Base-by-base conservation (phyloP, 2,888 invertebrate genomes). In the Melieria picta region DNA sequence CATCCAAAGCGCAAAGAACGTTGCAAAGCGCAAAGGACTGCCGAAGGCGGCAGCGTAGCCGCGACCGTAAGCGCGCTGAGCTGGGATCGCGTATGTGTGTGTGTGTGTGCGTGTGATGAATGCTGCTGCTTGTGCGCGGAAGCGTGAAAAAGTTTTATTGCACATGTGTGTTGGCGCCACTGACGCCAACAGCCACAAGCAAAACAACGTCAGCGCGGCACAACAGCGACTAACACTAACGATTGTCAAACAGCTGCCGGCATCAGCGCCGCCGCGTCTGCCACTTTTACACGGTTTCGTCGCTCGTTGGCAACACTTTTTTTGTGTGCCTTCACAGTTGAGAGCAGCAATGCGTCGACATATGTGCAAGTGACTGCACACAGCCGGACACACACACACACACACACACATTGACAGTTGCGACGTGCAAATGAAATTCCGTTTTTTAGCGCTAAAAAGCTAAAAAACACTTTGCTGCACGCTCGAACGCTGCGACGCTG, bases 21-120 rank as follows among this genome's bases (percentile, higher is more conserved):
- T 30, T 30, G 30, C 30, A 30, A 30, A 30, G 30, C 30, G 30
- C 30, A 30, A 30, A 30, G 30, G 30, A 46, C 61, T 11, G 61
- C 61, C 81, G 81, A 82, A 81, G 81, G 73, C 81, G 82, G 82
- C 82, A 82, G 80, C 82, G 80, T 78, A 80, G 79, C 16, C 0
- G 16, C 16, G 16, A 1, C 16, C 16, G 16, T 16, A 16, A 16
- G 16, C 16, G 16, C 79, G 61, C 46, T 61, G 43, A 5, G 10
- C 11, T 6, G 11, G 45, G 60, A 9, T 60, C 45, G 48, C 52
- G 64, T 56, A 45, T 66, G 50, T 66, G 60, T 63, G 69, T 55
- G 58, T 42, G 65, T 65, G 66, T 57, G 11, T 62, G 16, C 58
- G 61, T 65, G n/a, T 48, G 47, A 4, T 58, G 42, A n/a, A n/a